Conservation (phyloP, 1,140 invertebrate genomes). For the Acromyrmex charruanus region DNA sequence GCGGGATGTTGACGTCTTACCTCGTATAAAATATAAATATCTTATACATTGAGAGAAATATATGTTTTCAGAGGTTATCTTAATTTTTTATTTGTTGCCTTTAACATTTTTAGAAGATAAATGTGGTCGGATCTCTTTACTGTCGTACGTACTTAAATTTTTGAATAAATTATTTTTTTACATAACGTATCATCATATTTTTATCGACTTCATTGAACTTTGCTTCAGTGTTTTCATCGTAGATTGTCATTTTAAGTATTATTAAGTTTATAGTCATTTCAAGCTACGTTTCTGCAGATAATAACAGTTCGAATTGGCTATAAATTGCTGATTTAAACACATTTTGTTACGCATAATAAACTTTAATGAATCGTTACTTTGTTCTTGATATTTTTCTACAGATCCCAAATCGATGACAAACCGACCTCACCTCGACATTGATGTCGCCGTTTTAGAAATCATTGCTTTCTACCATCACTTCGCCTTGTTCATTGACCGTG, state of each 20-base stretch:
- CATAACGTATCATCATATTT: neutral
- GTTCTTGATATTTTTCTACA: neutral
- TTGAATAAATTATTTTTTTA: slow-evolving; percentile 13
- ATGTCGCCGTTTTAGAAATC: slow-evolving; percentile 41
- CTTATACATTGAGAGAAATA: neutral
- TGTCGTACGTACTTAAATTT: neutral
- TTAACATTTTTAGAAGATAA: neutral
- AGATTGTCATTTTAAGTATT: neutral
- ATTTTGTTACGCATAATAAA: neutral
- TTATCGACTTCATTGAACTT: neutral
- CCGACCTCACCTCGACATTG: neutral
- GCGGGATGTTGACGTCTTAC: neutral
- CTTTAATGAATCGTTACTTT: neutral
- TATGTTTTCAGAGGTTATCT: neutral
- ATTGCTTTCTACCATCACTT: slow-evolving; percentile 50
- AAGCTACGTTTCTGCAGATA: neutral
- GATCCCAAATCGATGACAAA: slow-evolving; percentile 21
- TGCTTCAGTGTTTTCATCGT: neutral
- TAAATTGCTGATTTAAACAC: neutral
- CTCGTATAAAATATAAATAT: neutral
- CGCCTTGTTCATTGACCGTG: slow-evolving; percentile 14
- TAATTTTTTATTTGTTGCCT: neutral
- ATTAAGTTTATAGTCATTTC: neutral
- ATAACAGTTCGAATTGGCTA: slow-evolving; percentile 21
- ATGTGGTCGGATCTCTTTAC: neutral